These are phyloP conservation scores for Idaea dimidiata DNA, from an alignment of 2,888 invertebrate species.

Conservation along the genomic window DNA sequence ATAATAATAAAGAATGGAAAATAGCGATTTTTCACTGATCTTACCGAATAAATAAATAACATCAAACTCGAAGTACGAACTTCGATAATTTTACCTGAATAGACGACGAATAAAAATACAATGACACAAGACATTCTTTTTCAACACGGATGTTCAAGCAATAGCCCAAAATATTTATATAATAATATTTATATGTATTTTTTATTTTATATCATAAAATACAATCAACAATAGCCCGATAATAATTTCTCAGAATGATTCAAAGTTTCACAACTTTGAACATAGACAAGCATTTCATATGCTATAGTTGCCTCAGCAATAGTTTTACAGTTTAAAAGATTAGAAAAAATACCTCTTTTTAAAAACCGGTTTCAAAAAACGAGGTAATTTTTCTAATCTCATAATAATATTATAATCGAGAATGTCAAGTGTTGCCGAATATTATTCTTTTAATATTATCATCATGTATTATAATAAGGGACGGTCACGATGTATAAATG, in stretches of 20 bases:
- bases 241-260: conserved; percentile 57
- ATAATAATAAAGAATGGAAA: conserved; percentile 44
- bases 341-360: conserved; percentile 42
- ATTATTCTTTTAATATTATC: conserved; percentile 77
- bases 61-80: conserved; percentile 20
- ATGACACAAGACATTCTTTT: conserved; percentile 71
- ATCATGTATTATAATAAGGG: conserved; percentile 73
- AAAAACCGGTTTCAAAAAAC: conserved; percentile 18
- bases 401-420: conserved; percentile 37
- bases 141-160: conserved; percentile 59
- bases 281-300: conserved; percentile 46
- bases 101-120: conserved; percentile 35
- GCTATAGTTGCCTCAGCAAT: conserved; percentile 70
- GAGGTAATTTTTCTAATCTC: conserved; percentile 44
- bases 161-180: conserved; percentile 57
- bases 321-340: conserved; percentile 62
- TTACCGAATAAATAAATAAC: conserved; percentile 21
- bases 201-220: conserved; percentile 47
- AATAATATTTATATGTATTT: conserved; percentile 51
- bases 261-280: conserved; percentile 40
- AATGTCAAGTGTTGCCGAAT: conserved; percentile 81
- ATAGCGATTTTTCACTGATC: conserved; percentile 76
- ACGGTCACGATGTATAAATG: conserved; percentile 48
- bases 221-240: conserved; percentile 73
- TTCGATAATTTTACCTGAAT: conserved; percentile 31